Conservation (phyloP, 2,797 vertebrate genomes). For the Oryzias dopingdopingensis region DNA sequence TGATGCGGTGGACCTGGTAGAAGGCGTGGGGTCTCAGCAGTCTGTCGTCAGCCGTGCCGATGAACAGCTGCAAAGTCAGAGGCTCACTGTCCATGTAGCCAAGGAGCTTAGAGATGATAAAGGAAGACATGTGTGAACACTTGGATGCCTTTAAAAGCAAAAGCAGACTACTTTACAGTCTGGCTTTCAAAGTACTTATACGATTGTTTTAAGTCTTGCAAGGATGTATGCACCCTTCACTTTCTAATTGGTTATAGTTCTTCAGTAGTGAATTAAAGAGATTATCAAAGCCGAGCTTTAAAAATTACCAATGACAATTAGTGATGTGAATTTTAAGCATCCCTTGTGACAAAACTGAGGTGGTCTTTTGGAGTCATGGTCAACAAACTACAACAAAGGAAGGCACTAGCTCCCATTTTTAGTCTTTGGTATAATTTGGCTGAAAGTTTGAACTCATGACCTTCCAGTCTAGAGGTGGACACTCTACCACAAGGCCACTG, state of each 20-base stretch:
- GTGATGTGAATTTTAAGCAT: slow-evolving; percentile 37
- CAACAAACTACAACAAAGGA: no score
- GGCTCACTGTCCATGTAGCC: slow-evolving; percentile 96
- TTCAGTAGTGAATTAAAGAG: slow-evolving; percentile 38
- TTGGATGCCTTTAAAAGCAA: slow-evolving; percentile 12
- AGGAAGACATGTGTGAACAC: slow-evolving; percentile 25
- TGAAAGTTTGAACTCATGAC: no score
- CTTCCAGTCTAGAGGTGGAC: no score
- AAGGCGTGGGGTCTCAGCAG: slow-evolving; percentile 96
- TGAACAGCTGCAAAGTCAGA: slow-evolving; percentile 96
- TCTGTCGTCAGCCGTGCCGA: slow-evolving; percentile 97
- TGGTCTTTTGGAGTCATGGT: slow-evolving; percentile 38
- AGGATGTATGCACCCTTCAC: slow-evolving; percentile 22
- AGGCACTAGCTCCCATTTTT: no score
- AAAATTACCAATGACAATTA: slow-evolving; percentile 45
- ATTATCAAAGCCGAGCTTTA: slow-evolving; percentile 1
- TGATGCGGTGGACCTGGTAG: slow-evolving; percentile 99
- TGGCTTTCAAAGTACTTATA: slow-evolving; percentile 38
- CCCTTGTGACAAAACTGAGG: slow-evolving; percentile 33
- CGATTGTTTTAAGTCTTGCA: slow-evolving; percentile 17
- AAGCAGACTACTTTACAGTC: slow-evolving; percentile 24
- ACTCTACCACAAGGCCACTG: no score
- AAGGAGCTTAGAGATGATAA: slow-evolving; percentile 86
- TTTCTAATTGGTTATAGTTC: slow-evolving; percentile 20
- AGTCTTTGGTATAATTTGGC: no score